Percentiles rank a stretch among this genome's conserved stretches.
Conservation (phyloP, 2,888 invertebrate species). For the Keiferia lycopersicella region DNA sequence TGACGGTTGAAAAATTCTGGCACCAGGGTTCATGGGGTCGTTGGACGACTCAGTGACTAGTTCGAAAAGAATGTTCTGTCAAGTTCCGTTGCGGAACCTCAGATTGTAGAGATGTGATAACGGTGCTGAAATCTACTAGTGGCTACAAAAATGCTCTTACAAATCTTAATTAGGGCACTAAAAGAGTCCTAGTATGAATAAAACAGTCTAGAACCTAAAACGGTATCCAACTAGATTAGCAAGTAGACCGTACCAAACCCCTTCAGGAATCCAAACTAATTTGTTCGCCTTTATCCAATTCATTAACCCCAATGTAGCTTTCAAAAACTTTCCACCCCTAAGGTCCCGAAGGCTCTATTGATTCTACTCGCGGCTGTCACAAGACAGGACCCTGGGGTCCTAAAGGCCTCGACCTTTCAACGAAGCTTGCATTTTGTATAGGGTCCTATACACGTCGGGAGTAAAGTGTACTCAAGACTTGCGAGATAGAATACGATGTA, state of each 20-base stretch:
- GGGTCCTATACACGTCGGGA: not conserved
- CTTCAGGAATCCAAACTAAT: not conserved
- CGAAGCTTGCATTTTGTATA: conserved; percentile 16
- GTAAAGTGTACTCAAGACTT: not conserved
- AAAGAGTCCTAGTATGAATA: not conserved
- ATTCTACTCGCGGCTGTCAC: conserved; percentile 10
- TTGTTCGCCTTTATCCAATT: conserved; percentile 3
- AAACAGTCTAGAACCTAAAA: not conserved
- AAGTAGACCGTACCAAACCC: not conserved
- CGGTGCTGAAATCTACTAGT: too few relatives aligned
- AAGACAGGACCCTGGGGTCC: conserved; percentile 1
- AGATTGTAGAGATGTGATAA: too few relatives aligned
- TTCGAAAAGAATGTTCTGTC: too few relatives aligned
- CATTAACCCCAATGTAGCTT: conserved; percentile 8
- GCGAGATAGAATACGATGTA: too few relatives aligned
- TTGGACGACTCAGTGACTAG: too few relatives aligned
- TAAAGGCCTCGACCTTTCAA: conserved; percentile 6
- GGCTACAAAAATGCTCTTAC: not conserved
- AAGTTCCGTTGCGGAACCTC: too few relatives aligned
- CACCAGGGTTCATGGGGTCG: too few relatives aligned
- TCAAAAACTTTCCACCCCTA: conserved; percentile 2
- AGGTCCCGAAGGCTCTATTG: conserved; percentile 16
- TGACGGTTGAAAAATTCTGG: too few relatives aligned
- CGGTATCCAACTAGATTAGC: not conserved
- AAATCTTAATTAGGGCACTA: not conserved